Evolutionary conservation across 2,113 vertebrate species (phyloP), one percentile per base, ranked within the genome.

Genomic region (Madoqua kirkii): DNA sequence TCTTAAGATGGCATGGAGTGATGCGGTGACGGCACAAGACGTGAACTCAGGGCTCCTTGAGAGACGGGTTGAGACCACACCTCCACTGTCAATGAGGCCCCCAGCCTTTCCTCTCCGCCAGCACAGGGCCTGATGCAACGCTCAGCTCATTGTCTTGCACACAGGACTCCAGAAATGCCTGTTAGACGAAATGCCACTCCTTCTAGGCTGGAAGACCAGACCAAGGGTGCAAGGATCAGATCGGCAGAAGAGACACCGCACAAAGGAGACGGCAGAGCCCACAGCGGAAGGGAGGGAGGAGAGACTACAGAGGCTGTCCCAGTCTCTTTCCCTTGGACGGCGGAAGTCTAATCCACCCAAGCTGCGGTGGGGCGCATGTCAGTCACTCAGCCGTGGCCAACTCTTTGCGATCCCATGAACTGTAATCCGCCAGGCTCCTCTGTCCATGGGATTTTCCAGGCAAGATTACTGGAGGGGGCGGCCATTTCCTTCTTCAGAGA

Each of bases 321-420:
- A 4, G n/a, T 1, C 8, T 27, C 50, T 17, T 36, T 13, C 9
- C 9, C 33, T 83, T 17, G 50, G 48, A 52, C 1, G 17, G 60
- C 6, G 6, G 12, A 2, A 3, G 7, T 55, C 55, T 19, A 48
- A 40, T 12, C 50, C 19, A 15, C 15, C 33, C 5, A 13, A 45
- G 15, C 48, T 48, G 15, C 8, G 19, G 3, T 4, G 25, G 2
- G 45, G 23, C 14, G 40, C 1, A 0, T 43, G 23, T 43, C 71
- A 43, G 6, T 43, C 23, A 23, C 11, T 25, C 67, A 40, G 36
- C 2, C 71, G 27, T 27, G 71, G 23, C 36, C 71, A 74, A 14
- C n/a, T 74, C 11, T 40, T 40, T 74, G 36, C 0, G 0, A 74
- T 74, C 21, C 67, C 36, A 43, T 74, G 71, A 25, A 43, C 71